Base-by-base conservation (phyloP, 1,140 invertebrate genomes). In the Lepidurus apus region DNA sequence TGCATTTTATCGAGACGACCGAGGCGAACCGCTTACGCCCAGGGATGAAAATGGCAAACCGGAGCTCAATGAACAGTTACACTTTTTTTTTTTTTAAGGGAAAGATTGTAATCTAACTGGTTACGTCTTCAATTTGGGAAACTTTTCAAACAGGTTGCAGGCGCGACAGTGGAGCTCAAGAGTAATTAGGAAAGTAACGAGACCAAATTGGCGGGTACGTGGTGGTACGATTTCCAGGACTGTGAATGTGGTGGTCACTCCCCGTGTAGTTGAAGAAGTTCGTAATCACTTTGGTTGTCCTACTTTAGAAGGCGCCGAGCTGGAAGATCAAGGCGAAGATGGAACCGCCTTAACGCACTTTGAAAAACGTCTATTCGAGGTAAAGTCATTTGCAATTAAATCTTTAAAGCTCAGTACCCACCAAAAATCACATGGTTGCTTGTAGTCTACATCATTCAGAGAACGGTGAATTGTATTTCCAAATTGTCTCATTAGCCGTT, bases 301-400 rank as follows among this genome's bases (percentile, higher is more conserved):
- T 0, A 87, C 88, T 75, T 85, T 99, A 34, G 97, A 98, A 87
- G 98, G 98, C 0, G 98, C 97, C 1, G 98, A 99, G 85, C 85
- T 99, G 45, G 98, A 99, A 87, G 95, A 99, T 86, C 98, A 99
- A 87, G 97, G 97, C 0, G 95, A 94, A 79, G 94, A 98, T 82
- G 98, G 98, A 10, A 99, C 98, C 0, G 93, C 93, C 0, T 86
- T 99, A 10, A 99, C 97, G 1, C 98, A 99, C 85, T 99, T 97
- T 97, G 97, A 99, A 85, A 99, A 99, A 84, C 86, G 97, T 77
- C 91, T 98, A 9, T 98, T 99, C 86, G 97, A 99, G 88, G 95
- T 96, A 82, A 83, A 80, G 9, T 47, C 44, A 34, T 34, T 34
- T 34, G 34, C 26, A 26, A 26, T 26, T 26, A 26, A 26, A 26